Conservation (phyloP, 2,797 vertebrate species). For the Oophaga sylvatica region DNA sequence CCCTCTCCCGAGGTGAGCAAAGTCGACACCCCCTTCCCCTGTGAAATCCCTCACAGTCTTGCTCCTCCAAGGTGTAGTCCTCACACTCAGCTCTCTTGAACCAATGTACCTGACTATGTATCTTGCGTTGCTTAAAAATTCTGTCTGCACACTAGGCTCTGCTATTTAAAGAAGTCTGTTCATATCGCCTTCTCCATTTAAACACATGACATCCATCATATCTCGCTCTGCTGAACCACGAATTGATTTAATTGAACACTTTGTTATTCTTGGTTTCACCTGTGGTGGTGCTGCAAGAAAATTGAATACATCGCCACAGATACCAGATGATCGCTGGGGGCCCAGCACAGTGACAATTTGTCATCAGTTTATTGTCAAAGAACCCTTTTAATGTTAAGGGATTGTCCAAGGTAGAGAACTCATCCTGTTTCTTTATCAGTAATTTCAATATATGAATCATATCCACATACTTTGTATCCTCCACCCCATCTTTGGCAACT, state of each 20-base stretch:
- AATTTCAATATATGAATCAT: not conserved
- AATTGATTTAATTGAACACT: not conserved
- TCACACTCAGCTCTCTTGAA: no score
- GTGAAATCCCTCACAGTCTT: no score
- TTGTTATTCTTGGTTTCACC: not conserved
- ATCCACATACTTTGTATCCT: not conserved
- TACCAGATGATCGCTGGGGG: not conserved
- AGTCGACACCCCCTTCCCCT: no score
- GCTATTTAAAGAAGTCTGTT: no score
- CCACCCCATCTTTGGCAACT: not conserved
- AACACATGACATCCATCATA: no score
- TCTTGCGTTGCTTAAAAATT: no score
- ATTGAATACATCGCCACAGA: not conserved
- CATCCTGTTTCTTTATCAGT: not conserved
- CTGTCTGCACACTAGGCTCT: no score
- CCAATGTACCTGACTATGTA: no score
- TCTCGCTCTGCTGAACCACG: not conserved
- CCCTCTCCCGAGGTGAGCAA: no score
- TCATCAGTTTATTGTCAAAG: not conserved
- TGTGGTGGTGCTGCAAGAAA: not conserved
- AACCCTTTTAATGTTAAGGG: not conserved
- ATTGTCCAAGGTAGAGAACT: not conserved
- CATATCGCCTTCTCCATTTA: no score
- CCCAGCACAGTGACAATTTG: not conserved
- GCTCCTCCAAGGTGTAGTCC: no score